These are phyloP conservation scores for Stenichneumon culpator DNA, from an alignment of 2,888 invertebrate species.

Conservation along the genomic window DNA sequence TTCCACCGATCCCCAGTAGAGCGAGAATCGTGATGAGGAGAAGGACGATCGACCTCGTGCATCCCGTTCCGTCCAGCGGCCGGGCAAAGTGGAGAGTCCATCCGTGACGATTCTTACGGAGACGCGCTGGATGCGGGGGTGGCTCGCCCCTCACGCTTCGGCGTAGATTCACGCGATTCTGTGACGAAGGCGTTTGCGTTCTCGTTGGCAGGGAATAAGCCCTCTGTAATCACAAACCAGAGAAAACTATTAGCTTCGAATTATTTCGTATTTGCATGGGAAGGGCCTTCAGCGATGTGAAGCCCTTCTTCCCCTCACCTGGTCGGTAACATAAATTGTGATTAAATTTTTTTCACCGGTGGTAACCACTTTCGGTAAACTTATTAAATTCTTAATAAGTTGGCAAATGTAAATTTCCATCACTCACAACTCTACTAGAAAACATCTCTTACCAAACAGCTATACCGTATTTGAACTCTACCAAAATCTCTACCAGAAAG, in stretches of 20 bases:
- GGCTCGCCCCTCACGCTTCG: slow-evolving; percentile 82
- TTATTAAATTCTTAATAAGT: too few species aligned
- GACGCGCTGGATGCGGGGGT: slow-evolving; percentile 81
- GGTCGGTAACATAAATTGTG: too few species aligned
- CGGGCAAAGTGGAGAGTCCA: slow-evolving; percentile 82
- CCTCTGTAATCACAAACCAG: slow-evolving; percentile 77
- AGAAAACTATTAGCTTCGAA: slow-evolving; percentile 20
- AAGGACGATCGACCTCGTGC: slow-evolving; percentile 79
- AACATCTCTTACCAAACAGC: too few species aligned
- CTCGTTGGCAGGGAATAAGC: slow-evolving; percentile 82
- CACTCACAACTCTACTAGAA: too few species aligned
- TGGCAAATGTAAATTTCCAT: too few species aligned
- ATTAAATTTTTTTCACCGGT: too few species aligned
- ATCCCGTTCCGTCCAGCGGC: slow-evolving; percentile 78
- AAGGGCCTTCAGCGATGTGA: too few species aligned
- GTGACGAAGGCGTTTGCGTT: slow-evolving; percentile 81
- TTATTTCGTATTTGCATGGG: background rate
- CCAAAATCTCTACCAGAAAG: too few species aligned
- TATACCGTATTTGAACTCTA: too few species aligned
- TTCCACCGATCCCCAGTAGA: slow-evolving; percentile 80
- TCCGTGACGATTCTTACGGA: slow-evolving; percentile 82
- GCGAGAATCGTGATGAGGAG: slow-evolving; percentile 79
- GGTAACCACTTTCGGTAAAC: too few species aligned
- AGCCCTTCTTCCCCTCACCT: too few species aligned
- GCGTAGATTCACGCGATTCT: slow-evolving; percentile 82